Conservation (phyloP, 92 coral and sea anemone genomes). For the Epizoanthus rinbou region DNA sequence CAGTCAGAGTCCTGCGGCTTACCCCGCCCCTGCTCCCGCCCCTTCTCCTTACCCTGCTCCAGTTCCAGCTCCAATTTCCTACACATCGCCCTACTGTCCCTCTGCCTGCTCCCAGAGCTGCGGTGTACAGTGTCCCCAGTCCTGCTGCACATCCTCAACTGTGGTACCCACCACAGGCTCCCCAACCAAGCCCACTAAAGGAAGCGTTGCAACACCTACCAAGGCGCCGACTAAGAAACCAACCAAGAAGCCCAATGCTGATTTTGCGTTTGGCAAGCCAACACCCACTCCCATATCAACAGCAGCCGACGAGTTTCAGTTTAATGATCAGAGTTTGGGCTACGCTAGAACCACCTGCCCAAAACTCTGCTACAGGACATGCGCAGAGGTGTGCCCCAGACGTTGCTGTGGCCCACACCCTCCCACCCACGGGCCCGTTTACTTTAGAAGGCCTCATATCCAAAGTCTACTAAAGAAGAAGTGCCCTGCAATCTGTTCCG, state of each 20-base stretch:
- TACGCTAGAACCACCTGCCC: conserved; percentile 60
- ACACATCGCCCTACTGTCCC: conserved; percentile 57
- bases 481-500: conserved; percentile 81
- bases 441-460: conserved; percentile 66
- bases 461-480: conserved; percentile 50
- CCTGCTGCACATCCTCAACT: conserved; percentile 45
- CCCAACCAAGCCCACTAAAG: conserved; percentile 25
- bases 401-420: conserved; percentile 96
- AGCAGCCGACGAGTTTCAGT: conserved; percentile 31
- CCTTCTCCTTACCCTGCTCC: not conserved
- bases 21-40: not conserved
- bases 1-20: conserved; percentile 30
- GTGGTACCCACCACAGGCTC: conserved; percentile 33
- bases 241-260: conserved; percentile 35
- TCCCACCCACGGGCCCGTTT: conserved; percentile 38
- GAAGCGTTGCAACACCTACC: conserved; percentile 34
- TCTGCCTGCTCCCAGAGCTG: conserved; percentile 76
- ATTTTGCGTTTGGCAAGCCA: conserved; percentile 29
- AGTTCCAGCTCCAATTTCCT: no score
- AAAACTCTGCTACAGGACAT: conserved; percentile 66
- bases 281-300: conserved; percentile 27
- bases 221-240: conserved; percentile 45
- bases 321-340: not conserved
- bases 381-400: conserved; percentile 80
- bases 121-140: conserved; percentile 76